Evolutionary conservation across 2,888 invertebrate genomes (phyloP), one percentile per base, ranked within the genome.

Genomic region (Hyposoter didymator): DNA sequence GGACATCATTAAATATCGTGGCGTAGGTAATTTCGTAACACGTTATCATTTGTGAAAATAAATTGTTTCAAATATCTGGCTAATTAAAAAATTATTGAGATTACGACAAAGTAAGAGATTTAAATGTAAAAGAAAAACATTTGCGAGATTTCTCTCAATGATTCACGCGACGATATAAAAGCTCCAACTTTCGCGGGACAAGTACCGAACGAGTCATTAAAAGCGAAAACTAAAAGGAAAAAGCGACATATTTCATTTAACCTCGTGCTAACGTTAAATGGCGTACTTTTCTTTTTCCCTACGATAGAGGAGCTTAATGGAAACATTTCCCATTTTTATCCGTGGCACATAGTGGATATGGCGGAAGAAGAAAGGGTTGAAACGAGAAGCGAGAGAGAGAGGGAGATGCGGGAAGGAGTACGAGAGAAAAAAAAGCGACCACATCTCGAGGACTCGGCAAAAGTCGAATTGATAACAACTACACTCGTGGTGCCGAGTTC

Each of bases 391-490:
- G 78, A 84, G 28, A 69, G 35, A 55, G 70, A 74, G 52, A 67
- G 59, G 47, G 5, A 6, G 35, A 4, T 4, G 79, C 32, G 59
- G 47, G 39, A 81, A 85, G 87, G 76, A 82, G 82, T 55, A 32
- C 69, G 43, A 66, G 72, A 76, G 49, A 67, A 39, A 55, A 55
- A 43, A 82, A 86, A 88, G 76, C 82, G 82, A 67, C 69, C 79
- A 84, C 84, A 86, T 88, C 82, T 82, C 84, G 83, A 88, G 89
- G 85, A 88, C 88, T 64, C 79, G 88, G 85, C 83, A 64, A 84
- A 85, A 88, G 88, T 88, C 88, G 88, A 90, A 90, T 89, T 88
- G 90, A 90, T 90, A 89, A 89, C 88, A 80, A 82, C 79, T 82
- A 79, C 79, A 72, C 76, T 73, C 82, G 82, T 64, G 67, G 35